Conservation (phyloP, 2,113 vertebrate genomes). For the Lethenteron camtschaticum region DNA sequence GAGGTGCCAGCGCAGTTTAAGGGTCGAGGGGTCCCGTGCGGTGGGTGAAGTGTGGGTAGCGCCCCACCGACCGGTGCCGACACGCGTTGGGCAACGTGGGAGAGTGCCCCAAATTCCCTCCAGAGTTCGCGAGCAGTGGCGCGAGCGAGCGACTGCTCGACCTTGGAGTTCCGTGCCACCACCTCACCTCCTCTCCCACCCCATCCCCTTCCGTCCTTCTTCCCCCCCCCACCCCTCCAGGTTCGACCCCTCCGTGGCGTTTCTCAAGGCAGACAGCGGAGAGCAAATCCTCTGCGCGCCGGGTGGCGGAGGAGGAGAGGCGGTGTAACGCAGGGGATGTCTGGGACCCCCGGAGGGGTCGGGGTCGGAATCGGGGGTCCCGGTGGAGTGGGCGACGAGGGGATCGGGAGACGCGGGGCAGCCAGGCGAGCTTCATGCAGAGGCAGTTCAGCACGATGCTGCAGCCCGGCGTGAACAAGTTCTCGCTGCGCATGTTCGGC, state of each 20-base stretch:
- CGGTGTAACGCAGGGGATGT: background rate
- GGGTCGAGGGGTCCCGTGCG: too few relatives aligned
- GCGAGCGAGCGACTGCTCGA: too few relatives aligned
- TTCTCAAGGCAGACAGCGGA: slow-evolving; percentile 29
- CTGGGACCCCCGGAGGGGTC: background rate
- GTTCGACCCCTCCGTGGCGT: slow-evolving; percentile 17
- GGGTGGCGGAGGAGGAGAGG: background rate
- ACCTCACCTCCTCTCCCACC: too few relatives aligned
- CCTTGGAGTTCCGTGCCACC: too few relatives aligned
- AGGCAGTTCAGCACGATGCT: slow-evolving; percentile 78
- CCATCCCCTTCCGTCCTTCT: background rate
- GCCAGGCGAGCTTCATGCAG: slow-evolving; percentile 72
- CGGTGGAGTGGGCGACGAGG: slow-evolving; percentile 14
- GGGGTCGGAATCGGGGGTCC: background rate
- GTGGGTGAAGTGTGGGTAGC: too few relatives aligned
- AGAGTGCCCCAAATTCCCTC: too few relatives aligned
- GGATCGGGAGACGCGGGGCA: slow-evolving; percentile 34
- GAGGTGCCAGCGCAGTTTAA: too few relatives aligned
- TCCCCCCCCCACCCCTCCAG: background rate
- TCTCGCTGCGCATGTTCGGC: slow-evolving; percentile 96
- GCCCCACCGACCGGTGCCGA: too few relatives aligned
- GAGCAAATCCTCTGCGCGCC: slow-evolving; percentile 25
- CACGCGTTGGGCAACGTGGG: too few relatives aligned
- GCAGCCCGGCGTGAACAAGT: slow-evolving; percentile 90
- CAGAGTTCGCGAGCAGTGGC: too few relatives aligned